These are phyloP conservation scores for Cisticola juncidis DNA, from an alignment of 2,113 vertebrate genomes.

Conservation along the genomic window DNA sequence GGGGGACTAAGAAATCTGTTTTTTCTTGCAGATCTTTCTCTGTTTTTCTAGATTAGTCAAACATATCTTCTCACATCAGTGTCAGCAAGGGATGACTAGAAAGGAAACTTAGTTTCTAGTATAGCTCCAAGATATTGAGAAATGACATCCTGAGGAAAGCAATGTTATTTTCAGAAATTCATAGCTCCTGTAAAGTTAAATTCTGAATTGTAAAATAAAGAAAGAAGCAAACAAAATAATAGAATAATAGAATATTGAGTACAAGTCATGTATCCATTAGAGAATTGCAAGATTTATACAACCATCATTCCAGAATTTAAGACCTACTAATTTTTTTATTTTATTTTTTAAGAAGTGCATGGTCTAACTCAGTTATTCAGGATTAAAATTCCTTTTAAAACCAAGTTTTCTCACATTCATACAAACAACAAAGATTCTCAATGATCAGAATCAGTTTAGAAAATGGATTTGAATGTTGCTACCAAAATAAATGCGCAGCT, in stretches of 20 bases:
- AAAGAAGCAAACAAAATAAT: background rate
- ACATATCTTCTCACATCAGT: background rate
- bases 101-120: background rate
- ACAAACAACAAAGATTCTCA: background rate
- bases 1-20: fast-evolving
- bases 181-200: background rate
- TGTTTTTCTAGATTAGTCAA: background rate
- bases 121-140: background rate
- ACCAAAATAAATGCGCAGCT: background rate
- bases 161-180: background rate
- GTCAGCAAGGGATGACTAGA: background rate
- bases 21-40: background rate
- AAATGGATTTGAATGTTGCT: background rate
- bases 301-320: background rate
- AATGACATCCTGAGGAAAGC: background rate
- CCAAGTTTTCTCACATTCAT: background rate
- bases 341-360: background rate
- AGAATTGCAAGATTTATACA: background rate
- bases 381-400: background rate
- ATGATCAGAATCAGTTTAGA: background rate
- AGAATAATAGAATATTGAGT: background rate
- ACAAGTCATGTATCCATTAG: background rate
- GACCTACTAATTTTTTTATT: background rate
- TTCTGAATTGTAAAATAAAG: background rate
- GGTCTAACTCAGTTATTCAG: background rate